These are phyloP conservation scores for Diploptera punctata DNA, from an alignment of 2,888 invertebrate genomes.

Conservation along the genomic window DNA sequence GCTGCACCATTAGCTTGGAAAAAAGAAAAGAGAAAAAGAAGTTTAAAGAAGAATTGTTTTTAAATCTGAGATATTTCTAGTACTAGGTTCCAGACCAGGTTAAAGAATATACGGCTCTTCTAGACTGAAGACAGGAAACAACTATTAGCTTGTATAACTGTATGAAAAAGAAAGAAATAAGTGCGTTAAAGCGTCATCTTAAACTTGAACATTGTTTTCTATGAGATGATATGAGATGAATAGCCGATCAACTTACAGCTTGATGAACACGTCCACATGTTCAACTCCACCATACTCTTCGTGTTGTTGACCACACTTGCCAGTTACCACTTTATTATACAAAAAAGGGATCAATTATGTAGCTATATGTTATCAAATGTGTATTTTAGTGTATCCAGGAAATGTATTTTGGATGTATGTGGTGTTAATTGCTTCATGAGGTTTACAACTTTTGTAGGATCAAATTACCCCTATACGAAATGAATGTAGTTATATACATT, in stretches of 20 bases:
- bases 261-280: not conserved
- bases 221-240: not conserved
- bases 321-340: too few species aligned
- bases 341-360: too few species aligned
- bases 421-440: too few species aligned
- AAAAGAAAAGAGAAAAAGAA: not conserved
- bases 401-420: too few species aligned
- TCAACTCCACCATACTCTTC: not conserved
- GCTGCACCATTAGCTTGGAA: not conserved
- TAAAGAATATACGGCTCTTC: not conserved
- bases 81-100: not conserved
- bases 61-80: slow-evolving; percentile 41
- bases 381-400: too few species aligned
- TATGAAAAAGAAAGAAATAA: slow-evolving; percentile 5
- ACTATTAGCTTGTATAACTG: not conserved
- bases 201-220: not conserved
- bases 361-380: too few species aligned
- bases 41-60: not conserved
- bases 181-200: not conserved
- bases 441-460: too few species aligned
- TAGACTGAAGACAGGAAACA: not conserved
- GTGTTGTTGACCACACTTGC: too few species aligned
- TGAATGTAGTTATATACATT: too few species aligned
- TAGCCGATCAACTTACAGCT: slow-evolving; percentile 1
- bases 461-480: too few species aligned